These are phyloP conservation scores for Dromius quadrimaculatus DNA, from an alignment of 2,888 invertebrate genomes.

Conservation along the genomic window DNA sequence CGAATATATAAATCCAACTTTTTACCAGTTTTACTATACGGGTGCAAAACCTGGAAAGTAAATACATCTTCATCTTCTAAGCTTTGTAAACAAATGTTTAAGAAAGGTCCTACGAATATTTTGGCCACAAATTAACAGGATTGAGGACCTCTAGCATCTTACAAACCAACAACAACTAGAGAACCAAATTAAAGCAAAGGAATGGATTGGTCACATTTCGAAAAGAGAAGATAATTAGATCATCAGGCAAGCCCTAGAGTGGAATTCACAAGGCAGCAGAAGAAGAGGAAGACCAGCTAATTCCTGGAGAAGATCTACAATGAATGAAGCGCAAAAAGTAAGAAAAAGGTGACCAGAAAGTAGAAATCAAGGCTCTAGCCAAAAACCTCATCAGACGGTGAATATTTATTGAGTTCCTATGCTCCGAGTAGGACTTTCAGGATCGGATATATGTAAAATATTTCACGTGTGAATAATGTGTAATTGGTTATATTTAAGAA, in stretches of 20 bases:
- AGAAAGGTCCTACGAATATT: neutral
- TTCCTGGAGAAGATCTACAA: neutral
- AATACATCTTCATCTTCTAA: neutral
- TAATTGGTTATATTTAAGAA: no score
- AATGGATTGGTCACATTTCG: neutral
- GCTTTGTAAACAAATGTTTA: constrained; percentile 6
- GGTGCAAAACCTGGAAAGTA: constrained; percentile 10
- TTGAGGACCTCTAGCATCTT: neutral
- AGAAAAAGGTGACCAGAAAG: neutral
- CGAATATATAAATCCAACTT: constrained; percentile 10
- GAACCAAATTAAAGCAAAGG: neutral
- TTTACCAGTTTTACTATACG: constrained; percentile 1
- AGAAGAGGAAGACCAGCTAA: neutral
- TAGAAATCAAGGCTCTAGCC: neutral
- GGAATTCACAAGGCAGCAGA: constrained; percentile 1
- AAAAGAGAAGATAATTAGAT: neutral
- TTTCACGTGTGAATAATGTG: no score
- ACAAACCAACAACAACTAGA: neutral
- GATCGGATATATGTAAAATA: no score
- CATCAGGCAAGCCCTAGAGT: neutral
- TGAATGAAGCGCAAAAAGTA: neutral
- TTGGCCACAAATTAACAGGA: neutral
- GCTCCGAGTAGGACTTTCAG: neutral
- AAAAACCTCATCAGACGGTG: constrained; percentile 3
- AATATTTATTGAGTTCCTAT: constrained; percentile 8